Evolutionary conservation across 2,888 invertebrate species (phyloP).

Genomic region (Periphyllus acericola): DNA sequence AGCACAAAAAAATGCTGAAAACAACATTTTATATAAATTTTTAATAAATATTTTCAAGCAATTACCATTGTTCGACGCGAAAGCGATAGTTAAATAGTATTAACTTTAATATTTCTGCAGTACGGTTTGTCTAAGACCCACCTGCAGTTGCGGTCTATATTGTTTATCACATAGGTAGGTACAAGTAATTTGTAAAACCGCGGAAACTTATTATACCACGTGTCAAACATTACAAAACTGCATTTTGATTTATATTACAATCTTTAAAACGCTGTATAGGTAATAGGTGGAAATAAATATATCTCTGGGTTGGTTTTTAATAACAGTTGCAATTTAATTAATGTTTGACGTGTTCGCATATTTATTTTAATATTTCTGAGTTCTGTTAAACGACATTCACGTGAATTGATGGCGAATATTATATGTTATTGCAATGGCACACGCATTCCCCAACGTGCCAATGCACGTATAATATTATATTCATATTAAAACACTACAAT

Average conservation of each 20-base stretch:
- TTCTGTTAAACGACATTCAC: too few relatives aligned
- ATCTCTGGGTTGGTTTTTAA: neutral
- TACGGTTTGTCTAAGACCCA: neutral
- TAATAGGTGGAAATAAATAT: too few relatives aligned
- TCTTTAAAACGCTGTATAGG: neutral
- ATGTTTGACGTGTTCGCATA: neutral
- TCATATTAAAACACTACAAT: too few relatives aligned
- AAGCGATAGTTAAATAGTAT: neutral
- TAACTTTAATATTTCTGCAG: neutral
- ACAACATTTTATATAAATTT: neutral
- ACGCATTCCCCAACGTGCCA: too few relatives aligned
- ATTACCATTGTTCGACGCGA: neutral
- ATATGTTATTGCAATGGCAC: too few relatives aligned
- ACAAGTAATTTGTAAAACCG: neutral
- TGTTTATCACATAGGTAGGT: neutral
- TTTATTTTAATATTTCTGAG: too few relatives aligned
- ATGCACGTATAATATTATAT: too few relatives aligned
- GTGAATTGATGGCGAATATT: too few relatives aligned
- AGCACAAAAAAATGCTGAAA: neutral
- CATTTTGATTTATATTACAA: neutral
- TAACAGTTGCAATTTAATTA: neutral
- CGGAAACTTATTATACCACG: neutral
- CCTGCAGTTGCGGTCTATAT: neutral
- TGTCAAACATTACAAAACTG: too few relatives aligned
- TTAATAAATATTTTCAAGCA: neutral